phyloP scores from a whole-genome alignment of 2,797 vertebrate species.

The Leontocebus nigricollis region DNA sequence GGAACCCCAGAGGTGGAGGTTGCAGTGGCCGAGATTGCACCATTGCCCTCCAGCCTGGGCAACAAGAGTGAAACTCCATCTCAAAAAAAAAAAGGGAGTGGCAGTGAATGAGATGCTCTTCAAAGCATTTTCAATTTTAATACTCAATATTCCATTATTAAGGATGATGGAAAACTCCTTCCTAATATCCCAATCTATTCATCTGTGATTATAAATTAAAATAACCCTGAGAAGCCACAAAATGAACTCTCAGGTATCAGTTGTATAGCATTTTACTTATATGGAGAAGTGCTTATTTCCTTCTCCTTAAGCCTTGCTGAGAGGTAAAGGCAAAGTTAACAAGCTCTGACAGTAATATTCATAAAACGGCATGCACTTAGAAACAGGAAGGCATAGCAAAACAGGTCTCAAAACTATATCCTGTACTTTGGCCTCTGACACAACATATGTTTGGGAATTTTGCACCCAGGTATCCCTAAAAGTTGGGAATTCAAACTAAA shows the following conservation, averaged over 20 bases:
- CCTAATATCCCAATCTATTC: background rate
- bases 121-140: background rate
- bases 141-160: background rate
- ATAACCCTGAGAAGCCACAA: background rate
- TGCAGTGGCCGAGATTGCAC: no score
- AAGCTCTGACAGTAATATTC: background rate
- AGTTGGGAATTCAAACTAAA: conserved; percentile 20
- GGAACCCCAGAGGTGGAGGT: no score
- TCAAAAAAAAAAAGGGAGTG: no score
- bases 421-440: background rate
- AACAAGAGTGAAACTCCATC: no score
- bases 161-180: background rate
- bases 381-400: background rate
- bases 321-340: conserved; percentile 27
- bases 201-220: conserved; percentile 46
- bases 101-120: background rate
- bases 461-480: background rate
- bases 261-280: background rate
- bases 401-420: background rate
- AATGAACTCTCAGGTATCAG: background rate
- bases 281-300: background rate
- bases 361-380: background rate
- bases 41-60: no score
- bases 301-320: conserved; percentile 6
- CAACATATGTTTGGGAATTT: background rate